Evolutionary conservation across 2,113 vertebrate species (phyloP), one percentile per base, ranked within the genome.

Genomic region (Larimichthys polyactis): DNA sequence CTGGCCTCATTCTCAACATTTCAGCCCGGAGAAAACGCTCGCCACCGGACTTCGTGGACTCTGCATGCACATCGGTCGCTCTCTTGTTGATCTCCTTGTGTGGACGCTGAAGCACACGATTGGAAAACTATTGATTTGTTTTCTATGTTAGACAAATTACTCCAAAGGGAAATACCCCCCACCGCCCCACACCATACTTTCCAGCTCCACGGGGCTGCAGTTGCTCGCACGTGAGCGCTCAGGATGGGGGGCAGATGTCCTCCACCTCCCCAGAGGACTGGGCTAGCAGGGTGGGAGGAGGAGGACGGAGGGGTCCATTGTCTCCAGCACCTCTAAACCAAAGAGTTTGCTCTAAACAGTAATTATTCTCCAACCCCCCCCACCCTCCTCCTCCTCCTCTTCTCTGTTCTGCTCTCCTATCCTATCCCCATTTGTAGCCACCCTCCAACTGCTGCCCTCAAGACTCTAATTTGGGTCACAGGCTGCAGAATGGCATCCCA

Each of bases 381-480:
- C 27, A 27, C 27, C 36, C 36, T 36, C 36, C 36, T 36, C 83
- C 87, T 87, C 80, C 84, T 49, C 64, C 75, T 78, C 68, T 17
- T 60, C 55, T 59, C 71, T 73, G 22, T 51, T 79, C 71, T 82
- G 12, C 67, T 67, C n/a, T 29, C 29, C 77, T 74, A n/a, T n/a
- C n/a, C 80, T 75, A 54, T 78, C 68, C 87, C 84, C 75, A 83
- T 90, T 86, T 89, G 88, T 66, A 78, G 71, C 72, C 75, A 52
- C 71, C 87, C 70, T 72, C 81, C 78, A 88, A 84, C 87, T 82
- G 80, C 78, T 90, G 83, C 87, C 88, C 89, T 91, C 63, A 75
- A 93, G 86, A 86, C 92, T 94, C 92, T 94, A 94, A 95, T 95
- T 95, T 94, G 92, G 93, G 94, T 95, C 92, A 93, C 89, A 87